Conservation (phyloP, 2,797 vertebrate species). For the Etheostoma perlongum region DNA sequence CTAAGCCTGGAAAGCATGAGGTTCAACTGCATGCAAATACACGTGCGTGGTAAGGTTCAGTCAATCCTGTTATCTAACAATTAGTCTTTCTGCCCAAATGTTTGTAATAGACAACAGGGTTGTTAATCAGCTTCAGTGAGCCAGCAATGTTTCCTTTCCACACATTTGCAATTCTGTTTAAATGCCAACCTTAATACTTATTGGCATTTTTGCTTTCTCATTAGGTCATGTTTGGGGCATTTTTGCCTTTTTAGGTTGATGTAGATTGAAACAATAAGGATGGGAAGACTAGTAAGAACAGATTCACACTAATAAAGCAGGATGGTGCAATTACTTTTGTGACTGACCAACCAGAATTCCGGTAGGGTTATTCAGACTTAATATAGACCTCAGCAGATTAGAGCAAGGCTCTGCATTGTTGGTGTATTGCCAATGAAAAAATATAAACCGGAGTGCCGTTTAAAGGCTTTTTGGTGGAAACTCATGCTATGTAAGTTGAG, state of each 20-base stretch:
- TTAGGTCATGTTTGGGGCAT: neutral
- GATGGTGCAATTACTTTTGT: conserved; percentile 6
- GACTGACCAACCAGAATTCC: conserved; percentile 13
- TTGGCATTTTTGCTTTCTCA: neutral
- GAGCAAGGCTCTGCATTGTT: neutral
- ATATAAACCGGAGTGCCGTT: neutral
- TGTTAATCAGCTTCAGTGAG: conserved; percentile 12
- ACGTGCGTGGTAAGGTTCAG: neutral
- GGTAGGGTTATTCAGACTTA: neutral
- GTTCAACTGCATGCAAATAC: conserved; percentile 12
- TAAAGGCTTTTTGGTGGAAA: too few relatives aligned
- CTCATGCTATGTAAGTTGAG: too few relatives aligned
- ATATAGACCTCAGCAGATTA: conserved; percentile 9
- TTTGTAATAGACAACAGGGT: neutral
- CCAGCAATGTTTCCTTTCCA: neutral
- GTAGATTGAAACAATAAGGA: neutral
- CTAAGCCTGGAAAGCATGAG: conserved; percentile 1
- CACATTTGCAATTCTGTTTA: neutral
- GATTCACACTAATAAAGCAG: conserved; percentile 7
- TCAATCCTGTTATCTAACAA: neutral
- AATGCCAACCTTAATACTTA: neutral
- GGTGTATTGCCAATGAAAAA: neutral
- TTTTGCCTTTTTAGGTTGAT: neutral
- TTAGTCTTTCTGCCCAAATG: neutral
- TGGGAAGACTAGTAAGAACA: neutral